Base-by-base conservation (phyloP, 2,888 invertebrate species). In the Tholera decimalis region DNA sequence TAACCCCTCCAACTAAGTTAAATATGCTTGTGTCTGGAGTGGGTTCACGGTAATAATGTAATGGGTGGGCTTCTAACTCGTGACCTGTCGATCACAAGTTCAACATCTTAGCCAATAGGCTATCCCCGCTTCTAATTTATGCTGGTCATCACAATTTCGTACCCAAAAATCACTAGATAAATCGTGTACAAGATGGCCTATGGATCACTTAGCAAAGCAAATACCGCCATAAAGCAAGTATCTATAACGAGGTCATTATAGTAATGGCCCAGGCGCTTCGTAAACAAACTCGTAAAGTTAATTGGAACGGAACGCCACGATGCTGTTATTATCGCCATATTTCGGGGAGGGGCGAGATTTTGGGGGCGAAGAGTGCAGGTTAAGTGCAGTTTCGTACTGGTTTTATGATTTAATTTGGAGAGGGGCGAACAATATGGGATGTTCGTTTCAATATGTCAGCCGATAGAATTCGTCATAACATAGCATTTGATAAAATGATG, bases 231-330 rank as follows among this genome's bases (percentile, higher is more conserved):
- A 74, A 83, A 81, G 43, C 20, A 39, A 28, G 67, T 57, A 72
- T 72, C 57, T 43, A 60, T 74, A 70, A 76, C 68, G 71, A 70
- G 65, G 63, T 47, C 71, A 77, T 82, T 77, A 83, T 67, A 57
- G 56, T 68, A 78, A 78, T 72, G 59, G 61, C 47, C 39, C 28
- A 26, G 18, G 33, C 56, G 43, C 33, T 47, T 41, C 56, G 70
- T 79, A 85, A 81, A 82, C 81, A 81, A 82, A 81, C 79, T 66
- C 85, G 63, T 86, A 80, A 85, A 85, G 65, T 70, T 85, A 82
- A 85, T 85, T 81, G 83, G 81, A 73, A 72, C 73, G 73, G 67
- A 77, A 83, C 66, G 68, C 43, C 11, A 18, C 56, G 56, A 58
- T 73, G 78, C 55, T 73, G 73, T 68, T 79, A 74, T 66, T 67